These are phyloP conservation scores for Arrhopalites spinosus DNA, from an alignment of 2,888 invertebrate genomes.

Conservation along the genomic window DNA sequence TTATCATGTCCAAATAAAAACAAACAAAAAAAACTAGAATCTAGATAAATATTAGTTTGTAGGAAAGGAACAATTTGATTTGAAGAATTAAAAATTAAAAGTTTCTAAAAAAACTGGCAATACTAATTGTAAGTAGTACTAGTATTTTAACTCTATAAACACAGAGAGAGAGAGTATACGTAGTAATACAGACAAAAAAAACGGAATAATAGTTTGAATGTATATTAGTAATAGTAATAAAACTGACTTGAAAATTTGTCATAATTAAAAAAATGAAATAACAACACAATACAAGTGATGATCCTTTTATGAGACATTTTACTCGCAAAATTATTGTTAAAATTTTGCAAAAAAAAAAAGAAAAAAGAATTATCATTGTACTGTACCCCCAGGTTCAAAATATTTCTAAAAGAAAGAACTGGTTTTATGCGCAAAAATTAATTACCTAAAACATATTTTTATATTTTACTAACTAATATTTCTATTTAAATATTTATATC, in stretches of 20 bases:
- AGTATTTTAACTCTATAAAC: neutral
- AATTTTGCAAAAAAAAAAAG: too few relatives aligned
- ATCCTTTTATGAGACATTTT: neutral
- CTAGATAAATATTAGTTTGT: neutral
- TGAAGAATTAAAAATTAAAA: neutral
- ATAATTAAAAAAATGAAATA: neutral
- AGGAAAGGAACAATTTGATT: slow-evolving; percentile 1
- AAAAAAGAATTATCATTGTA: neutral
- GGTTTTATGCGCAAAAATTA: neutral
- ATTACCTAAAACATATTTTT: neutral
- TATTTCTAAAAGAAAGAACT: slow-evolving; percentile 6
- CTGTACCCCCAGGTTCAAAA: neutral
- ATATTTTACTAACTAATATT: neutral
- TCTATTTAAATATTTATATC: neutral
- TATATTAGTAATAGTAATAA: neutral
- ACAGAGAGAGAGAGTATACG: neutral
- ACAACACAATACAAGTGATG: neutral
- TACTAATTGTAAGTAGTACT: neutral
- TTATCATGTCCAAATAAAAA: too few relatives aligned
- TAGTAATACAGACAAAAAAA: neutral
- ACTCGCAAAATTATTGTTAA: neutral
- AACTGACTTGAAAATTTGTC: neutral
- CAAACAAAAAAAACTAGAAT: too few relatives aligned
- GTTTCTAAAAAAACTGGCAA: neutral
- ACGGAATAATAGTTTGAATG: too few relatives aligned